Base-by-base conservation (phyloP, 2,797 vertebrate genomes). In the Sciaenops ocellatus region DNA sequence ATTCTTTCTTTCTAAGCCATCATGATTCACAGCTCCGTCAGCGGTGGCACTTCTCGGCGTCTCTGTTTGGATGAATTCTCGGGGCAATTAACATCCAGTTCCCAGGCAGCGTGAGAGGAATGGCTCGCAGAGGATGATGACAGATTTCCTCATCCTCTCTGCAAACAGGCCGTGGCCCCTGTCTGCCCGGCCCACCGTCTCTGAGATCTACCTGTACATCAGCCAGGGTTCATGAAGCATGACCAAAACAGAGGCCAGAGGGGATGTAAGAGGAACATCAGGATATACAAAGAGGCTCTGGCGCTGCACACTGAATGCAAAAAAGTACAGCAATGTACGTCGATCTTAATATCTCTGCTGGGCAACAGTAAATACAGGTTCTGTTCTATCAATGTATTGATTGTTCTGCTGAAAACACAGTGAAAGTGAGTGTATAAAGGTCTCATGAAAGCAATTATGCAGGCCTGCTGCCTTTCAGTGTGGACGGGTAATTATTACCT, bases 71-170 rank as follows among this genome's bases (percentile, higher is more conserved):
- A 76, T 0, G 30, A 61, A 83, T 88, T 76, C 85, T 85, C 61
- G 0, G 38, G 73, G 57, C 84, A 90, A 89, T 91, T 89, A 87
- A 66, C 71, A 81, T 73, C 30, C 52, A 48, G 56, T 65, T 81
- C 75, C 54, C 41, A 8, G 47, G 55, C 69, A 76, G 75, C 70
- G 81, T 93, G 92, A 83, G 81, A 79, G 61, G 88, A 92, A 94
- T 93, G 60, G 41, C 42, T 78, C 1, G 7, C 50, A 24, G 83
- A 70, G 88, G 91, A 93, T 90, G 79, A 92, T 86, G 82, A 87
- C 64, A 69, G 44, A 84, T 87, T 83, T 88, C 78, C 71, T 90
- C 84, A 90, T 90, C 82, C 69, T 79, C 77, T 88, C 79, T 20
- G 88, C 82, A 92, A 91, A 92, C 90, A 92, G 62, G 54, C 44